These are phyloP conservation scores for Caenorhabditis drosophilae DNA, from an alignment of 2,888 invertebrate species.

Conservation along the genomic window DNA sequence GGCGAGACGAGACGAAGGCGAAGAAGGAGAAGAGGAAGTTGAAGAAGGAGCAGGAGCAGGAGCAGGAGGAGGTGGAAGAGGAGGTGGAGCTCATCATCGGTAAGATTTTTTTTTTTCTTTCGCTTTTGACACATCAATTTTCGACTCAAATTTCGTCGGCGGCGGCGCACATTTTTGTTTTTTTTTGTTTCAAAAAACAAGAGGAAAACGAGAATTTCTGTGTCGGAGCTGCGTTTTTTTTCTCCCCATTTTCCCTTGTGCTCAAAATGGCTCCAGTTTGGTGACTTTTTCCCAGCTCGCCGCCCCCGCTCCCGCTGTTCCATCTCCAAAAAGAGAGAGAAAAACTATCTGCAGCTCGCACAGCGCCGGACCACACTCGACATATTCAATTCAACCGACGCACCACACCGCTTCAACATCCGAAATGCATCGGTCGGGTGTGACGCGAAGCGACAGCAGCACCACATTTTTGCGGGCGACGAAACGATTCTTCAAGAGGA, in stretches of 20 bases:
- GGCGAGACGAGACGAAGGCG: background rate
- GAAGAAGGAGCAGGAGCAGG: background rate
- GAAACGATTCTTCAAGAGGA: conserved; percentile 64
- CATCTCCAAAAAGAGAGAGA: too few relatives aligned
- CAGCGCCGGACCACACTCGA: conserved; percentile 48
- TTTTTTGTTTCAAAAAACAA: too few relatives aligned
- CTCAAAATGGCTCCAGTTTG: too few relatives aligned
- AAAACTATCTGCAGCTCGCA: conserved; percentile 52
- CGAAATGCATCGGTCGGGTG: conserved; percentile 38
- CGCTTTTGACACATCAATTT: background rate
- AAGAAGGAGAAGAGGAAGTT: conserved; percentile 22
- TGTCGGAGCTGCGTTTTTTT: background rate
- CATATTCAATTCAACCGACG: conserved; percentile 30
- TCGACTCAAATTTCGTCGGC: background rate
- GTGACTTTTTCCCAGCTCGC: background rate
- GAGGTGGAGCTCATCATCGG: conserved; percentile 42
- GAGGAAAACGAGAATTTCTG: too few relatives aligned
- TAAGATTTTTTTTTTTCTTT: conserved; percentile 10
- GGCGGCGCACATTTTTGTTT: too few relatives aligned
- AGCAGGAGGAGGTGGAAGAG: conserved; percentile 13
- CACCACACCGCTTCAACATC: conserved; percentile 40
- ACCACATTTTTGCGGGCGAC: conserved; percentile 53
- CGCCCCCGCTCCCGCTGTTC: too few relatives aligned
- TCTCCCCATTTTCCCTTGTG: background rate
- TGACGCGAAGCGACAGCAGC: conserved; percentile 25